phyloP scores from a whole-genome alignment of 2,888 invertebrate species.

The Athetis lepigone region DNA sequence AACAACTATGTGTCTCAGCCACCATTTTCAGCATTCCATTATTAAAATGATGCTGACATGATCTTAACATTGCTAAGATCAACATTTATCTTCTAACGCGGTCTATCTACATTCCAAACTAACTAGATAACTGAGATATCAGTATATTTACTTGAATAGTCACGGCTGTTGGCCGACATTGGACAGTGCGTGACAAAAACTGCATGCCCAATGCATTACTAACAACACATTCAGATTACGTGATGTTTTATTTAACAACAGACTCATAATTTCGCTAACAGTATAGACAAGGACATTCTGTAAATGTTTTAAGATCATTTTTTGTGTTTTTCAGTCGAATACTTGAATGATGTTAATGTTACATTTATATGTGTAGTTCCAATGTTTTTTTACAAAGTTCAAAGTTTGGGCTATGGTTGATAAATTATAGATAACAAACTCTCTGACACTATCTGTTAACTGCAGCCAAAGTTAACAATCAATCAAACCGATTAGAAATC shows the following conservation, averaged over 20 bases:
- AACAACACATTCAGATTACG: constrained; percentile 50
- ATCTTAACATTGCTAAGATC: neutral
- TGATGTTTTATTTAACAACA: constrained; percentile 63
- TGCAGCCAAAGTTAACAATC: constrained; percentile 5
- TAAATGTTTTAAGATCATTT: constrained; percentile 51
- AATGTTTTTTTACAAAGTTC: no score
- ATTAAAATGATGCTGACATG: no score
- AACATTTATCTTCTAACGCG: constrained; percentile 26
- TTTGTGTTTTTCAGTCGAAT: constrained; percentile 21
- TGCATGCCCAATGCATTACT: constrained; percentile 57
- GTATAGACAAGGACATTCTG: constrained; percentile 43
- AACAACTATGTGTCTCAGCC: neutral
- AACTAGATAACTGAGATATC: constrained; percentile 28
- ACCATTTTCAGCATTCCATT: neutral
- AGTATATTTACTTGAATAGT: constrained; percentile 37
- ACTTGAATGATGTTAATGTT: neutral
- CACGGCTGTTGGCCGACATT: constrained; percentile 60
- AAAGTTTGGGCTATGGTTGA: neutral
- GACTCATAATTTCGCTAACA: constrained; percentile 46
- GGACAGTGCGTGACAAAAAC: constrained; percentile 63
- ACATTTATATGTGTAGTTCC: no score
- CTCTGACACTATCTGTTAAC: neutral
- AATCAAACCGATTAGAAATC: neutral
- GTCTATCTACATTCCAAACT: constrained; percentile 47
- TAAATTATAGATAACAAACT: neutral